Conservation (phyloP, 2,797 vertebrate species). For the Psittacula echo region DNA sequence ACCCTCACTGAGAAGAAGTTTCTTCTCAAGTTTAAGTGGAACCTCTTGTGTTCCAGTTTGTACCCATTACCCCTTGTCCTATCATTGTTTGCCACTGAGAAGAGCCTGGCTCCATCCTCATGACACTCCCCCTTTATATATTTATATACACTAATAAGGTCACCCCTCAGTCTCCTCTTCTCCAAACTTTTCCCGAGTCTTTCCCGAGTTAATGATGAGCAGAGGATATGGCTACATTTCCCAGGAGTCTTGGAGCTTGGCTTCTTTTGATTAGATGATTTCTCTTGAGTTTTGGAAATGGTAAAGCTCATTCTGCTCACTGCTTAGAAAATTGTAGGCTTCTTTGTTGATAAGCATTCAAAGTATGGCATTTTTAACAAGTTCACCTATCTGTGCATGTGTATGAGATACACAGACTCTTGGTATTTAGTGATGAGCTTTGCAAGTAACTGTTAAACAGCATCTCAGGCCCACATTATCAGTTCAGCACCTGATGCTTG, state of each 20-base stretch:
- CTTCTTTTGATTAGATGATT: neutral
- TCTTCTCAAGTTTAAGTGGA: too few species aligned
- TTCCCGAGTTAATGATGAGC: neutral
- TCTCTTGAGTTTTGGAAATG: neutral
- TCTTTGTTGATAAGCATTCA: neutral
- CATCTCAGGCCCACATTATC: neutral
- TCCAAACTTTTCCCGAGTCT: too few species aligned
- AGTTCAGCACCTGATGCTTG: neutral
- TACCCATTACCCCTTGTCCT: too few species aligned
- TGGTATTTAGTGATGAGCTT: neutral
- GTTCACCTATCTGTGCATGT: neutral
- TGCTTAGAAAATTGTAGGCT: neutral
- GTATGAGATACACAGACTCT: neutral
- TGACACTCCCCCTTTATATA: too few species aligned
- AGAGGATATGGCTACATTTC: neutral
- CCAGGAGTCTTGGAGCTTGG: neutral
- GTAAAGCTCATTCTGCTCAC: neutral
- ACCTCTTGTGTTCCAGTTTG: too few species aligned
- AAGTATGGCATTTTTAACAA: neutral
- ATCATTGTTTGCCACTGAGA: too few species aligned
- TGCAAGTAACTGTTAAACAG: neutral
- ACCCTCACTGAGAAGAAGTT: too few species aligned
- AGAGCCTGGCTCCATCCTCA: too few species aligned
- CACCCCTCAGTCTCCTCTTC: too few species aligned
- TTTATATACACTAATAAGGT: too few species aligned